A percentile compares a stretch with the other conserved stretches of the same genome.
Evolutionary conservation across 2,888 invertebrate species (phyloP).

Genomic region (Scotopteryx bipunctaria): DNA sequence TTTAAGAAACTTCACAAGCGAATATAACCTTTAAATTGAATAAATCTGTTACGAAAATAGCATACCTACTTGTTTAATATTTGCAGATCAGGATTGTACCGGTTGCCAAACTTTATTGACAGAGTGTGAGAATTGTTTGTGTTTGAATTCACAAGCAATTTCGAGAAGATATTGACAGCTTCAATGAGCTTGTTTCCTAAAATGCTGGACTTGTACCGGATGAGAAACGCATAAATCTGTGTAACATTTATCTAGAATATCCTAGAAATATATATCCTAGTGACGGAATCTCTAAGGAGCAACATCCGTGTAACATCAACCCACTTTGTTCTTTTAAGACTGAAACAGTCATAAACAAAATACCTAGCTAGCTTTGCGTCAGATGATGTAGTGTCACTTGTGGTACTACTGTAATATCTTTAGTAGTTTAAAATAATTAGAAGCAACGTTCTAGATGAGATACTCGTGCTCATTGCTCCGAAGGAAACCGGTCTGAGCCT

Average conservation of each 20-base stretch:
- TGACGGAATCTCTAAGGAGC: not conserved
- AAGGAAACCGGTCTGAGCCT: constrained; percentile 44
- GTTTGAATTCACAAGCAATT: constrained; percentile 25
- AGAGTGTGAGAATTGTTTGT: constrained; percentile 43
- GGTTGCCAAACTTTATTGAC: constrained; percentile 21
- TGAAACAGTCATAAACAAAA: not conserved
- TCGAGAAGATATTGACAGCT: not conserved
- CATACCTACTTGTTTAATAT: constrained; percentile 16
- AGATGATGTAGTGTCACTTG: too few relatives aligned
- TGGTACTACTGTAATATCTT: too few relatives aligned
- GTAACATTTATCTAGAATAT: not conserved
- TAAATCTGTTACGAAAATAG: constrained; percentile 25
- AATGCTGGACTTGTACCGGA: not conserved
- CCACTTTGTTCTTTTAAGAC: not conserved
- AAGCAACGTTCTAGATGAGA: constrained; percentile 15
- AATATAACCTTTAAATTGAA: constrained; percentile 28
- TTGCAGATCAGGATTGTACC: constrained; percentile 1
- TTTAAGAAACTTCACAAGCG: constrained; percentile 30
- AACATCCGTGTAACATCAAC: not conserved
- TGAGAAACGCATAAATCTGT: not conserved
- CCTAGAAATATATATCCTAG: too few relatives aligned
- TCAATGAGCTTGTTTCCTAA: not conserved
- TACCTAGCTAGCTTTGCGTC: too few relatives aligned
- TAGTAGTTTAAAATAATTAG: constrained; percentile 7
- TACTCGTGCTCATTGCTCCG: constrained; percentile 25